These are phyloP conservation scores for Sebastes itinus DNA, from an alignment of 2,797 vertebrate species.

Conservation along the genomic window DNA sequence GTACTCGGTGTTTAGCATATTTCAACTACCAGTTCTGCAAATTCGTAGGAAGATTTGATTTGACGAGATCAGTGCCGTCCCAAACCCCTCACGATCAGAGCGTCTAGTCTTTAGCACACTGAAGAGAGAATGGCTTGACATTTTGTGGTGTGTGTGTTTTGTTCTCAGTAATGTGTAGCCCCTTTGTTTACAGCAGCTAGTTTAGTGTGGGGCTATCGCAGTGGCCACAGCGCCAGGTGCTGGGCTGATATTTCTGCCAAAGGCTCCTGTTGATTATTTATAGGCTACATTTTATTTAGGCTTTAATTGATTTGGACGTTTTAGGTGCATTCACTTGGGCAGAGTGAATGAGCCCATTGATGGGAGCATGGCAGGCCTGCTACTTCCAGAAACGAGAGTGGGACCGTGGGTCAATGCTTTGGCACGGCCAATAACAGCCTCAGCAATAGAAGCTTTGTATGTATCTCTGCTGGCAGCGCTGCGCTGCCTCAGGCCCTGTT, in stretches of 20 bases:
- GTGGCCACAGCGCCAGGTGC: slow-evolving; percentile 26
- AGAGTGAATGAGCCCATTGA: slow-evolving; percentile 72
- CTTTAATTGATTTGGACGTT: slow-evolving; percentile 49
- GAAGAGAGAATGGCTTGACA: slow-evolving; percentile 16
- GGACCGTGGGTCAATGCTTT: slow-evolving; percentile 60
- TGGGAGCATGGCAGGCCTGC: slow-evolving; percentile 43
- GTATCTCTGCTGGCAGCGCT: slow-evolving; percentile 41
- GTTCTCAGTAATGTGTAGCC: slow-evolving; percentile 24
- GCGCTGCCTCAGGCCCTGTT: slow-evolving; percentile 37
- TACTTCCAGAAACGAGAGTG: slow-evolving; percentile 51
- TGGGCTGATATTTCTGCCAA: slow-evolving; percentile 13
- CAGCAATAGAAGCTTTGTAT: slow-evolving; percentile 75
- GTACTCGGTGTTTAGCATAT: background rate
- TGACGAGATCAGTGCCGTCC: background rate
- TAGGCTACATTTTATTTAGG: slow-evolving; percentile 38
- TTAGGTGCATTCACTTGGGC: slow-evolving; percentile 38
- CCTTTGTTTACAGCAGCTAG: slow-evolving; percentile 21
- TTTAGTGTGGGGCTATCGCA: background rate
- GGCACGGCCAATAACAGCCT: slow-evolving; percentile 45
- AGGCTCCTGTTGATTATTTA: slow-evolving; percentile 38
- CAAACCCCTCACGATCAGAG: slow-evolving; percentile 12
- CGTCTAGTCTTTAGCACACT: background rate
- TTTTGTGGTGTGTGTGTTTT: slow-evolving; percentile 20
- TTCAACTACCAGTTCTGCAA: background rate
- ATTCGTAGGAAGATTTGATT: background rate